Conservation (phyloP, 2,888 invertebrate genomes). For the Empis stercorea region DNA sequence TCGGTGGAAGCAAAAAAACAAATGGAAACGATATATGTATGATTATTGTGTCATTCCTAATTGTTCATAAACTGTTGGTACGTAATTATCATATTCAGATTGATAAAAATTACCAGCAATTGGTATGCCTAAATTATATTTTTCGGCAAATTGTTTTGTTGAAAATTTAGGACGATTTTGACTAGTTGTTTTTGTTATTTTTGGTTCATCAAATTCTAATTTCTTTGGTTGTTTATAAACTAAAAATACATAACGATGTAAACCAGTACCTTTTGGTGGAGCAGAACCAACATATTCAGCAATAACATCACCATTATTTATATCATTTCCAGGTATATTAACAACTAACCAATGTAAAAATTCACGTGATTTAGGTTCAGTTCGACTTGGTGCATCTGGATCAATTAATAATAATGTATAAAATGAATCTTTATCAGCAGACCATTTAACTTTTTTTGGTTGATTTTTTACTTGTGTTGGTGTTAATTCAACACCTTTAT, state of each 20-base stretch:
- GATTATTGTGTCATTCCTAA: constrained; percentile 14
- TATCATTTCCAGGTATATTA: constrained; percentile 65
- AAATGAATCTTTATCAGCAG: constrained; percentile 17
- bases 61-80: constrained; percentile 35
- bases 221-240: constrained; percentile 57
- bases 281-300: constrained; percentile 74
- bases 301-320: constrained; percentile 59
- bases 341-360: constrained; percentile 91
- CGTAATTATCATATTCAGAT: constrained; percentile 34
- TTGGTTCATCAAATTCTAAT: constrained; percentile 41
- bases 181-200: constrained; percentile 23
- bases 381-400: constrained; percentile 81
- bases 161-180: constrained; percentile 48
- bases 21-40: too few relatives aligned
- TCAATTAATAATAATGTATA: constrained; percentile 42
- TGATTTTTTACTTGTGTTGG: constrained; percentile 44
- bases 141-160: constrained; percentile 57
- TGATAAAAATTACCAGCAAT: constrained; percentile 27
- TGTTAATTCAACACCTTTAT: constrained; percentile 55
- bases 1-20: too few relatives aligned
- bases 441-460: constrained; percentile 26
- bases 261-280: constrained; percentile 61
- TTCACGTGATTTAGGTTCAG: constrained; percentile 66
- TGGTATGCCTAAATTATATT: constrained; percentile 59
- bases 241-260: constrained; percentile 69